Percentiles rank a stretch among this genome's conserved stretches.
Conservation (phyloP, 2,888 invertebrate genomes). For the Dusona sp. region DNA sequence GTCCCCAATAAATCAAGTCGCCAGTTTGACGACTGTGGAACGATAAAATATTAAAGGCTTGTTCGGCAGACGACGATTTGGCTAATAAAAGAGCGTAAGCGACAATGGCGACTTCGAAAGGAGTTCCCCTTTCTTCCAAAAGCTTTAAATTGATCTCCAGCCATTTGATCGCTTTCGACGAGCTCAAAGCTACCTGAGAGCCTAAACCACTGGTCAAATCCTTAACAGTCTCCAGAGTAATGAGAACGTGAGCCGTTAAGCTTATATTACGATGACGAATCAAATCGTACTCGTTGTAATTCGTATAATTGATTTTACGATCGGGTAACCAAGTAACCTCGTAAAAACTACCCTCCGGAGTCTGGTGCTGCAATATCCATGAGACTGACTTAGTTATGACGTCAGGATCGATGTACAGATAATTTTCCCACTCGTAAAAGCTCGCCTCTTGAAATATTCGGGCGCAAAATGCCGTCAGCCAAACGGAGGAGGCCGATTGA, state of each 20-base stretch:
- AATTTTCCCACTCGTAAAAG: slow-evolving; percentile 99
- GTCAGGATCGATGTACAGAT: slow-evolving; percentile 95
- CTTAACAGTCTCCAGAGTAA: slow-evolving; percentile 93
- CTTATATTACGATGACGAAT: slow-evolving; percentile 92
- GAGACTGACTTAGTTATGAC: slow-evolving; percentile 94
- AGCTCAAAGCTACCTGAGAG: slow-evolving; percentile 91
- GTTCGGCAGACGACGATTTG: slow-evolving; percentile 94
- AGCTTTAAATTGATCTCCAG: slow-evolving; percentile 93
- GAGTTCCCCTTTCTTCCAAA: slow-evolving; percentile 89
- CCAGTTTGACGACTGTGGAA: slow-evolving; percentile 88
- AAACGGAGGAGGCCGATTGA: slow-evolving; percentile 94
- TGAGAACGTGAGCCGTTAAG: slow-evolving; percentile 96
- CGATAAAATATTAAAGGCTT: slow-evolving; percentile 91
- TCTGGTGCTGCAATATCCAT: slow-evolving; percentile 95
- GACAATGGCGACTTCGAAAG: slow-evolving; percentile 95
- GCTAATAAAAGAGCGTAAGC: slow-evolving; percentile 94
- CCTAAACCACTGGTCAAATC: slow-evolving; percentile 91
- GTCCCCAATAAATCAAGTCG: slow-evolving; percentile 90
- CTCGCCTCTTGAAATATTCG: slow-evolving; percentile 96
- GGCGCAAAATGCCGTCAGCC: slow-evolving; percentile 97
- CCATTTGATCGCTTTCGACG: slow-evolving; percentile 91
- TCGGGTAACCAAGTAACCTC: slow-evolving; percentile 95
- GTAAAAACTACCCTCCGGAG: slow-evolving; percentile 94
- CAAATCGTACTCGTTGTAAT: slow-evolving; percentile 85
- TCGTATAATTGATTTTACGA: slow-evolving; percentile 93